These are phyloP conservation scores for Actinostola sp. DNA, from an alignment of 92 coral and sea anemone species.

Conservation along the genomic window DNA sequence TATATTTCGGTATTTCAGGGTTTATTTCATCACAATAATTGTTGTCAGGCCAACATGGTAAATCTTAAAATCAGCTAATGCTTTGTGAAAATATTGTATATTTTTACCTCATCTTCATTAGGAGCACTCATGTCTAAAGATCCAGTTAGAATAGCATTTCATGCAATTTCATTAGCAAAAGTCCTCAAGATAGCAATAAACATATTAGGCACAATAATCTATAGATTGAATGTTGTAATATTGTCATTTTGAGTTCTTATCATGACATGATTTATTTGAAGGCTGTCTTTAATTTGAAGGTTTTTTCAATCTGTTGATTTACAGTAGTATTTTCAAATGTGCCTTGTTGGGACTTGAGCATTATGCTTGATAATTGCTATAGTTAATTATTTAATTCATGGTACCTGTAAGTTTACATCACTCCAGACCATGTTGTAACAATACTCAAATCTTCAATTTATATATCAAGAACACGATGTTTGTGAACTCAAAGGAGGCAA, in stretches of 20 bases:
- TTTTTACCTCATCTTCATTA: constrained; percentile 3
- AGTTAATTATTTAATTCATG: neutral
- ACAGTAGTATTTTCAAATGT: neutral
- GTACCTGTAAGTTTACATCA: neutral
- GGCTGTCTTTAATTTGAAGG: too few relatives aligned
- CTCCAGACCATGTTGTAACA: neutral
- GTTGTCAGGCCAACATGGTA: constrained; percentile 7
- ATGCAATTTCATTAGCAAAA: too few relatives aligned
- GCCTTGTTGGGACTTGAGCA: neutral
- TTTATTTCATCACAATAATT: neutral
- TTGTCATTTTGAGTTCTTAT: too few relatives aligned
- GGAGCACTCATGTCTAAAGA: too few relatives aligned
- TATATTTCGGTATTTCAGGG: neutral
- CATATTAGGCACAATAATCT: neutral
- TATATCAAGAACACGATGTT: neutral
- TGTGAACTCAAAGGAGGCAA: too few relatives aligned
- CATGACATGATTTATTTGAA: too few relatives aligned
- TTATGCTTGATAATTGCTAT: constrained; percentile 4
- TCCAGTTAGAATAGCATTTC: neutral
- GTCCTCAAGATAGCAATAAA: too few relatives aligned
- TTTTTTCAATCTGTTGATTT: too few relatives aligned
- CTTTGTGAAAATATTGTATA: constrained; percentile 6
- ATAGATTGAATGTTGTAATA: too few relatives aligned
- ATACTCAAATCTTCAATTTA: neutral
- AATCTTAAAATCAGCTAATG: neutral